Evolutionary conservation across 2,888 invertebrate species (phyloP).

Genomic region (Acleris sparsana): DNA sequence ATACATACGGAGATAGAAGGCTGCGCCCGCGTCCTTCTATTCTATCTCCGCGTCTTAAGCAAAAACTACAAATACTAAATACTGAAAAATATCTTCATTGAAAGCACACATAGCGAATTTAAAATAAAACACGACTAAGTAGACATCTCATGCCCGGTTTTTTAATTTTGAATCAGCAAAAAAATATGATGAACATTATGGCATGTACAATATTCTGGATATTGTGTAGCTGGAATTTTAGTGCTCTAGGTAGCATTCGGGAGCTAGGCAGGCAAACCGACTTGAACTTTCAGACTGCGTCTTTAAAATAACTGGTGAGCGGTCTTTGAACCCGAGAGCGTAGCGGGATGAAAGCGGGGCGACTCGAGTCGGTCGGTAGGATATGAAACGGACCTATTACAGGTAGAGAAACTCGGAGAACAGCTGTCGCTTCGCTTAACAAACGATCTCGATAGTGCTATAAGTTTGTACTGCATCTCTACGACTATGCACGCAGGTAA

Average conservation of each 20-base stretch:
- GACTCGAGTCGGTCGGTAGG: slow-evolving; percentile 21
- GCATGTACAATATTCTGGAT: no score
- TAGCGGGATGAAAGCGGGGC: slow-evolving; percentile 50
- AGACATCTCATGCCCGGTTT: no score
- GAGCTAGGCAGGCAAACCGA: slow-evolving; percentile 57
- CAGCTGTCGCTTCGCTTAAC: slow-evolving; percentile 48
- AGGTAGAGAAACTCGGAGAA: slow-evolving; percentile 51
- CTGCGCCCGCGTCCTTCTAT: no score
- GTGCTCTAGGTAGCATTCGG: slow-evolving; percentile 11
- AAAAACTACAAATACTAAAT: no score
- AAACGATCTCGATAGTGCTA: slow-evolving; percentile 12
- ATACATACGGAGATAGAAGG: no score
- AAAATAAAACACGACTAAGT: no score
- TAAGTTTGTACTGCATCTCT: slow-evolving; percentile 41
- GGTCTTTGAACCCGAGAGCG: slow-evolving; percentile 71
- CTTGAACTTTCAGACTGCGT: slow-evolving; percentile 52
- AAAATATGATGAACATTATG: no score
- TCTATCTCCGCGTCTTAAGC: no score
- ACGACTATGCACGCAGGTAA: slow-evolving; percentile 32
- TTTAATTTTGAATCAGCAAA: no score
- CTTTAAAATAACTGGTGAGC: slow-evolving; percentile 42
- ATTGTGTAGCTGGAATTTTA: no score
- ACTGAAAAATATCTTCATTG: no score
- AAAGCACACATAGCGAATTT: no score
- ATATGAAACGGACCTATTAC: slow-evolving; percentile 22